Conservation (phyloP, 2,113 vertebrate genomes). For the Seriola rivoliana region DNA sequence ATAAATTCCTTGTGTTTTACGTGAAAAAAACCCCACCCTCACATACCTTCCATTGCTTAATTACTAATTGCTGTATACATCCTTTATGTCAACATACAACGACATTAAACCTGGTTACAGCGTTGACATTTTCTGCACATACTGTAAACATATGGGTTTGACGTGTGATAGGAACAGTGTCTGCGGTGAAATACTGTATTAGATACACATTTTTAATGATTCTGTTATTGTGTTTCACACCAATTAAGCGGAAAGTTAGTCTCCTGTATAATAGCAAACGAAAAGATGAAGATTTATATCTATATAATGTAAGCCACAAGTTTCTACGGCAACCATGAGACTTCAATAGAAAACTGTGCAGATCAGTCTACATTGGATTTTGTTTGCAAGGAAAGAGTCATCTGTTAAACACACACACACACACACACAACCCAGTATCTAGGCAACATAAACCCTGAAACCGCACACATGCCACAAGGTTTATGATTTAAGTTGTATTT, state of each 20-base stretch:
- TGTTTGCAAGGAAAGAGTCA: not conserved
- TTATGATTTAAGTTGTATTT: conserved; percentile 22
- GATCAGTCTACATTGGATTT: not conserved
- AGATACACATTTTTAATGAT: not conserved
- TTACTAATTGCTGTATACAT: not conserved
- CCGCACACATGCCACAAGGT: not conserved
- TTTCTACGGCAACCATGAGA: not conserved
- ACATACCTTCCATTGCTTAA: not conserved
- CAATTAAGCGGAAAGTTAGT: not conserved
- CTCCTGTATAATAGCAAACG: no score
- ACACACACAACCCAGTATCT: conserved; percentile 6
- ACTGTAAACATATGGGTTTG: not conserved
- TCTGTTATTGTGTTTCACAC: not conserved
- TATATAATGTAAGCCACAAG: not conserved
- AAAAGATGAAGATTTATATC: not conserved
- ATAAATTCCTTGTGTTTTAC: not conserved
- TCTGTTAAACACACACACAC: conserved; percentile 13
- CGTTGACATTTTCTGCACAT: not conserved
- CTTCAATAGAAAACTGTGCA: not conserved
- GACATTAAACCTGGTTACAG: not conserved
- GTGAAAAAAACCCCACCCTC: not conserved
- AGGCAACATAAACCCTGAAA: conserved; percentile 27
- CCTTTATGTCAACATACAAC: not conserved
- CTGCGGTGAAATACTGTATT: not conserved
- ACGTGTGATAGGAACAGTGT: not conserved